Percentiles rank a stretch among this genome's conserved stretches.
Evolutionary conservation across 2,888 invertebrate genomes (phyloP).

Genomic region (Spialia ferax): DNA sequence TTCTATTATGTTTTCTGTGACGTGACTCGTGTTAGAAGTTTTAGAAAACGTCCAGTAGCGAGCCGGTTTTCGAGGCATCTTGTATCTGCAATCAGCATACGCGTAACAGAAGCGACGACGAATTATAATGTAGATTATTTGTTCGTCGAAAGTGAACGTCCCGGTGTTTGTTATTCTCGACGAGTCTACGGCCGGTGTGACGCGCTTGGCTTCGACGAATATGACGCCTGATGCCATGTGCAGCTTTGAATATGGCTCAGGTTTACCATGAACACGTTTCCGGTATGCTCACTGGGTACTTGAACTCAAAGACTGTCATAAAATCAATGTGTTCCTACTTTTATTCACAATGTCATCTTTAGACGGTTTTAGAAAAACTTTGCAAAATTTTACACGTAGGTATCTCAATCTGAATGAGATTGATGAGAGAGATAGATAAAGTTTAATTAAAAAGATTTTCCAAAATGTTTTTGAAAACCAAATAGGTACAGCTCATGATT

Average conservation of each 20-base stretch:
- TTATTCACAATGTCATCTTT: too few relatives aligned
- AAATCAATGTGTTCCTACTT: neutral
- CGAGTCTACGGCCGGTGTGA: slow-evolving; percentile 58
- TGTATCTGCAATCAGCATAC: slow-evolving; percentile 41
- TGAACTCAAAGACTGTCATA: neutral
- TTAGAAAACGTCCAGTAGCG: slow-evolving; percentile 50
- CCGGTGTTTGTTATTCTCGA: slow-evolving; percentile 78
- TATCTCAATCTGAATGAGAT: too few relatives aligned
- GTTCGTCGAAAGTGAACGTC: slow-evolving; percentile 81
- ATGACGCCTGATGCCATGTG: slow-evolving; percentile 33
- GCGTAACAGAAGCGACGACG: slow-evolving; percentile 53
- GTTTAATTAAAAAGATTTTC: too few relatives aligned
- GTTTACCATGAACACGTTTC: slow-evolving; percentile 17
- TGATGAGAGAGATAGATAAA: too few relatives aligned
- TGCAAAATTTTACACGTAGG: too few relatives aligned
- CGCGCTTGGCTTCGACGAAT: slow-evolving; percentile 64
- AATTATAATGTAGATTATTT: slow-evolving; percentile 60
- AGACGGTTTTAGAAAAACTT: too few relatives aligned
- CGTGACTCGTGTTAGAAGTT: slow-evolving; percentile 30
- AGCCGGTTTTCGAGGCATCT: slow-evolving; percentile 54
- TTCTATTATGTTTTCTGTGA: neutral
- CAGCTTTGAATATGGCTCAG: slow-evolving; percentile 14
- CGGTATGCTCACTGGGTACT: neutral
- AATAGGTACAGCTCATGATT: too few relatives aligned
- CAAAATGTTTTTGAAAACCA: too few relatives aligned